A percentile compares a stretch with the other conserved stretches of the same genome.
phyloP scores from a whole-genome alignment of 1,140 invertebrate species.

The Trigoniulus corallinus region DNA sequence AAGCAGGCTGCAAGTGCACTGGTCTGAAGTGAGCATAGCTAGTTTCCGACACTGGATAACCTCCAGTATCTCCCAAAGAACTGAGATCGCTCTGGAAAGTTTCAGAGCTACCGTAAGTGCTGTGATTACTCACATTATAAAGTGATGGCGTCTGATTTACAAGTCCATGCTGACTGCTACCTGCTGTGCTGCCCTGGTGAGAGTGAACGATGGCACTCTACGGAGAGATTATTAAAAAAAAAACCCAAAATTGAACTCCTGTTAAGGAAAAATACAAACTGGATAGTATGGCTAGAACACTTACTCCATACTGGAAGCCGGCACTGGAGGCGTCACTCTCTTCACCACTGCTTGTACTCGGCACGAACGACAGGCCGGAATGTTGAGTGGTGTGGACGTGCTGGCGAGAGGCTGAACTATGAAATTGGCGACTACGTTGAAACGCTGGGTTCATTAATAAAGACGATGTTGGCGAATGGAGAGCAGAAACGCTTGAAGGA shows the following conservation, averaged over 20 bases:
- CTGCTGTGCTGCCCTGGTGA: too few species aligned
- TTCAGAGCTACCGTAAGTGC: slow-evolving; percentile 1
- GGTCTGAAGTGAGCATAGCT: background rate
- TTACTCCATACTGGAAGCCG: too few species aligned
- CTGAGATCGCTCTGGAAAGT: background rate
- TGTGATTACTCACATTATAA: background rate
- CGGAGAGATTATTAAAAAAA: too few species aligned
- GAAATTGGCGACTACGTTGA: background rate
- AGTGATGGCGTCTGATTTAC: background rate
- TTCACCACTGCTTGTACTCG: background rate
- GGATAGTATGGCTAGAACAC: too few species aligned
- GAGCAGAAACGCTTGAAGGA: background rate
- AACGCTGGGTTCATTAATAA: background rate
- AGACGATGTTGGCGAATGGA: background rate
- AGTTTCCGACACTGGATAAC: background rate
- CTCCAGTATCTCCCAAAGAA: background rate
- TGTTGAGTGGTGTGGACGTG: too few species aligned
- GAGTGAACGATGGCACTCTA: too few species aligned
- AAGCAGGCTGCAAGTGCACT: slow-evolving; percentile 4
- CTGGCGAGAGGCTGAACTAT: background rate
- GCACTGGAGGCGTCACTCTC: background rate
- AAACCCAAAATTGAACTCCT: too few species aligned
- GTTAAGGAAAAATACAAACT: too few species aligned
- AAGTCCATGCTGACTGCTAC: too few species aligned
- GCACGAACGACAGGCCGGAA: background rate